Evolutionary conservation across 2,113 vertebrate species (phyloP).

Genomic region (Gymnarchus niloticus): DNA sequence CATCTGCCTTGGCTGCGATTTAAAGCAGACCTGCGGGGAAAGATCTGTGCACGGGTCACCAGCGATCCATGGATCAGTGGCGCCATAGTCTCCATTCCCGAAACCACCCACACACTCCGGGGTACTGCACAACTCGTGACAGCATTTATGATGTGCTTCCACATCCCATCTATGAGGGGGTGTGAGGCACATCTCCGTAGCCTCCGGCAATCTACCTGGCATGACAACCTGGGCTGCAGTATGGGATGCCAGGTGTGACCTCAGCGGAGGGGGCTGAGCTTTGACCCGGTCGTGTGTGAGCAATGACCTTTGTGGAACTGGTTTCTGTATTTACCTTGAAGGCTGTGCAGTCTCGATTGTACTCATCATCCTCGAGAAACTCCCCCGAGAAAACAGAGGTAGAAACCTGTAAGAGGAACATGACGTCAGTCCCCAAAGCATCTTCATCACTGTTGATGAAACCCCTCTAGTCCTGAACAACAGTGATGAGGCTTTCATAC

Average conservation of each 20-base stretch:
- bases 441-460: background rate
- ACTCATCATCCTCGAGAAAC: constrained; percentile 75
- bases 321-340: constrained; percentile 70
- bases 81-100: background rate
- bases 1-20: too few species aligned
- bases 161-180: background rate
- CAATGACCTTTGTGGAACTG: background rate
- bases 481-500: too few species aligned
- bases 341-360: constrained; percentile 78
- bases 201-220: background rate
- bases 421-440: background rate
- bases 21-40: too few species aligned
- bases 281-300: background rate
- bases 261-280: background rate
- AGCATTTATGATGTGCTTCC: background rate
- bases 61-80: background rate
- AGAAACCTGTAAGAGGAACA: constrained; percentile 65
- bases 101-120: background rate
- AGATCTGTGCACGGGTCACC: background rate
- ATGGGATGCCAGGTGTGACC: background rate
- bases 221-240: background rate
- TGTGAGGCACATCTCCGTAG: background rate
- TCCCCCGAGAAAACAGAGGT: constrained; percentile 63
- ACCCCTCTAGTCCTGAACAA: too few species aligned
- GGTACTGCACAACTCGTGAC: background rate